Evolutionary conservation across 2,888 invertebrate genomes (phyloP), one percentile per base, ranked within the genome.

Genomic region (Tryphoninae sp.): DNA sequence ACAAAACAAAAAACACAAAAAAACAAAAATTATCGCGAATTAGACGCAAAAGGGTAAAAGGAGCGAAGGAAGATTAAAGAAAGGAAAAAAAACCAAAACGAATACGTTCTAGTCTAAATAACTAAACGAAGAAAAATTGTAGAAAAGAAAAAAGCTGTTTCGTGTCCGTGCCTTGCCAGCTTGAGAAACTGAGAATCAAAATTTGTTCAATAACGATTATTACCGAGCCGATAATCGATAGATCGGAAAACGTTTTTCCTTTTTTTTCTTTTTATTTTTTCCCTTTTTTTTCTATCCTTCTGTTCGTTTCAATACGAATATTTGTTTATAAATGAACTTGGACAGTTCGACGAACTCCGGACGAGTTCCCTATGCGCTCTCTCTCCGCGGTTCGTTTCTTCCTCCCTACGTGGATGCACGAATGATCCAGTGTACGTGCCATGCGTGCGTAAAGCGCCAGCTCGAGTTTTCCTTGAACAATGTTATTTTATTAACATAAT

Each of bases 131-230:
- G 11, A 45, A 77, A 78, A 61, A 80, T 83, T 78, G n/a, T 33
- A 42, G 62, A 33, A 33, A 19, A 19, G 1, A 26, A 26, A 83
- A 83, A 87, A 88, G 87, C 88, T 88, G 89, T 89, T 33, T 90
- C 87, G 87, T 89, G 87, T 86, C 88, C 88, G 91, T 91, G 91
- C 91, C 92, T 92, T 91, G 90, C 76, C 89, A 90, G 89, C 89
- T 89, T 87, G 87, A 86, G 83, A 86, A 89, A 88, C 86, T 79
- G 86, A 88, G 83, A 87, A 89, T 88, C 86, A 88, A 89, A 86
- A 87, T 78, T 86, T 84, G 82, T 78, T 73, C 80, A 80, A 82
- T 82, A 80, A 82, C 67, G 78, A 69, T 80, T 82, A 55, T 26
- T 71, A 67, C 61, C 62, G 55, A 68, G 45, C 19, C 13, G 16